These are phyloP conservation scores for Lates japonicus DNA, from an alignment of 2,797 vertebrate species.

Conservation along the genomic window DNA sequence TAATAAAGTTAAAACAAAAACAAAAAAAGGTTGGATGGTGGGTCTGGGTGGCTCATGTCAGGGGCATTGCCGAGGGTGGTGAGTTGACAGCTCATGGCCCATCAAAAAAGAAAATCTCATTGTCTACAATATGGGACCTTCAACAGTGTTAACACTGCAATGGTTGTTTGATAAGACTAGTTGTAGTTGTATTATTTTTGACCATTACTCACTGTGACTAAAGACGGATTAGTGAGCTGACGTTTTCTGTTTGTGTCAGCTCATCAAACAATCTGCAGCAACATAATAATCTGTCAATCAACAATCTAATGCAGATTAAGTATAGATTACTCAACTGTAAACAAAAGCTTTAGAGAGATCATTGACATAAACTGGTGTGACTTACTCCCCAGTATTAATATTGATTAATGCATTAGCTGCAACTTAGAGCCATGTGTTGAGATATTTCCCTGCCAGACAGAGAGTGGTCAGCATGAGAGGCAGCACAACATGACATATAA, in stretches of 20 bases:
- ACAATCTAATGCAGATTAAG: not conserved
- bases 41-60: too few species aligned
- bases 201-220: not conserved
- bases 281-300: not conserved
- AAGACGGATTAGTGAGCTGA: not conserved
- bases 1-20: too few species aligned
- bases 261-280: not conserved
- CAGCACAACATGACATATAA: not conserved
- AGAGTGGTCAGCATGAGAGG: not conserved
- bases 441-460: not conserved
- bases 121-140: too few species aligned
- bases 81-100: too few species aligned
- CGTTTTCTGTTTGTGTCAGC: not conserved
- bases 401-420: conserved; percentile 16
- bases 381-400: conserved; percentile 15
- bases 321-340: conserved; percentile 5
- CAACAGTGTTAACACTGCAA: too few species aligned
- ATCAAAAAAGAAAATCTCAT: too few species aligned
- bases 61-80: too few species aligned
- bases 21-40: too few species aligned
- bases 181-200: too few species aligned
- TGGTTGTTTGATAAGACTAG: too few species aligned
- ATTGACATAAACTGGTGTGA: not conserved
- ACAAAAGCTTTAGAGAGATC: conserved; percentile 3
- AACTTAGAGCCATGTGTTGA: not conserved